These are phyloP conservation scores for Tetramorium alpestre DNA, from an alignment of 1,140 invertebrate species.

Conservation along the genomic window DNA sequence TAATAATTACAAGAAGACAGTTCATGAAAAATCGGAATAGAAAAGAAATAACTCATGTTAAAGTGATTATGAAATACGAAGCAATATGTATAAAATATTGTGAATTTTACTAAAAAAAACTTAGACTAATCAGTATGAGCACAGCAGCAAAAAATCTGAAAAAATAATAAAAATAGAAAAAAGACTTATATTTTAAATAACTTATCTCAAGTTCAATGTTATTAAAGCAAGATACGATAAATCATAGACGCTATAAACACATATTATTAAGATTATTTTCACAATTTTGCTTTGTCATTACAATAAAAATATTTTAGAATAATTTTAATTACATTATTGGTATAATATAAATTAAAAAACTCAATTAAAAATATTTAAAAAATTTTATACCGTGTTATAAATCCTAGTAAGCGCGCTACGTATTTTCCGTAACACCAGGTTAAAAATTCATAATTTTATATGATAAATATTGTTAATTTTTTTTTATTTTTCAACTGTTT, in stretches of 20 bases:
- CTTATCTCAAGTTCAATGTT: not conserved
- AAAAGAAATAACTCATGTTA: not conserved
- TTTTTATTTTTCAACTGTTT: not conserved
- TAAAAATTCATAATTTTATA: not conserved
- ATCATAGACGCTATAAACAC: too few relatives aligned
- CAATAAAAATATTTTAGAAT: too few relatives aligned
- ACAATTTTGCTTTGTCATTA: too few relatives aligned
- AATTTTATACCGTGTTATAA: too few relatives aligned
- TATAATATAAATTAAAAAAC: too few relatives aligned
- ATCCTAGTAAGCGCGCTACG: too few relatives aligned
- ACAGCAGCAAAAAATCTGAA: not conserved
- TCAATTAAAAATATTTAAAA: too few relatives aligned
- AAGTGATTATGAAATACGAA: not conserved
- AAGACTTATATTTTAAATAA: too few relatives aligned
- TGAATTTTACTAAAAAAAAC: not conserved
- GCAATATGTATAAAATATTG: not conserved
- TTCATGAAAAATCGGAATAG: not conserved
- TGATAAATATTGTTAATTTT: constrained; percentile 1
- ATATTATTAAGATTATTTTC: too few relatives aligned
- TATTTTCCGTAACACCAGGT: too few relatives aligned
- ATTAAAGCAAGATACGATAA: not conserved
- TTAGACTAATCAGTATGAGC: too few relatives aligned
- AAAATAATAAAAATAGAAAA: not conserved
- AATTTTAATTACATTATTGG: too few relatives aligned
- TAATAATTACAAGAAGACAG: not conserved